phyloP scores from a whole-genome alignment of 1,140 invertebrate species.

The Cyphomyrmex costatus region DNA sequence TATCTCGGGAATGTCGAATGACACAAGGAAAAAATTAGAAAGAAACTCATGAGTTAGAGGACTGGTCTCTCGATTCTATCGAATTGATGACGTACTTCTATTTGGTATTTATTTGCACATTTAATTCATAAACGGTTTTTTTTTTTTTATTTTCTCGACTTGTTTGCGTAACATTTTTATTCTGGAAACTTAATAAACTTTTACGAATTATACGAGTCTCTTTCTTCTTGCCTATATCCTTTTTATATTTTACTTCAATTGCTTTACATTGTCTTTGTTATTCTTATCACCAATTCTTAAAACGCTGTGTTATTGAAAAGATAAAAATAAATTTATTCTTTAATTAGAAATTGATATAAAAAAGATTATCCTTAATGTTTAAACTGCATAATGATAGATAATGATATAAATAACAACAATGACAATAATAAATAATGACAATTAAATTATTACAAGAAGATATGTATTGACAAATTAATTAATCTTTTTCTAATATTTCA shows the following conservation, averaged over 20 bases:
- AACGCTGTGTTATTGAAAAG: not conserved
- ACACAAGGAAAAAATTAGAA: slow-evolving; percentile 11
- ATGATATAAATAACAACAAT: no score
- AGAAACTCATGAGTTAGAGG: not conserved
- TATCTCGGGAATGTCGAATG: not conserved
- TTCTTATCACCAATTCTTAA: not conserved
- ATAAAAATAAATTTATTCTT: not conserved
- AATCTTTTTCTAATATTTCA: not conserved
- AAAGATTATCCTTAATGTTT: not conserved
- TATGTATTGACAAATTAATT: not conserved
- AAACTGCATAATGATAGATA: no score
- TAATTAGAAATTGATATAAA: not conserved
- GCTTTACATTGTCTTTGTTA: not conserved
- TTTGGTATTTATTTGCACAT: slow-evolving; percentile 15
- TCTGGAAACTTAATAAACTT: not conserved
- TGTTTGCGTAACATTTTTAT: not conserved
- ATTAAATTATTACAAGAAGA: not conserved
- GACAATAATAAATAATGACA: slow-evolving; percentile 22
- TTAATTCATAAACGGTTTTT: not conserved
- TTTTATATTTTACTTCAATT: not conserved
- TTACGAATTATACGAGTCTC: not conserved
- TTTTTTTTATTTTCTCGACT: not conserved
- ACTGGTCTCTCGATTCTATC: not conserved
- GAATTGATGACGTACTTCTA: not conserved
- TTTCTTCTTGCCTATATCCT: not conserved